Percentiles rank a stretch among this genome's conserved stretches.
Evolutionary conservation across 2,888 invertebrate genomes (phyloP).

Genomic region (Dyspetes luteomarginatus): DNA sequence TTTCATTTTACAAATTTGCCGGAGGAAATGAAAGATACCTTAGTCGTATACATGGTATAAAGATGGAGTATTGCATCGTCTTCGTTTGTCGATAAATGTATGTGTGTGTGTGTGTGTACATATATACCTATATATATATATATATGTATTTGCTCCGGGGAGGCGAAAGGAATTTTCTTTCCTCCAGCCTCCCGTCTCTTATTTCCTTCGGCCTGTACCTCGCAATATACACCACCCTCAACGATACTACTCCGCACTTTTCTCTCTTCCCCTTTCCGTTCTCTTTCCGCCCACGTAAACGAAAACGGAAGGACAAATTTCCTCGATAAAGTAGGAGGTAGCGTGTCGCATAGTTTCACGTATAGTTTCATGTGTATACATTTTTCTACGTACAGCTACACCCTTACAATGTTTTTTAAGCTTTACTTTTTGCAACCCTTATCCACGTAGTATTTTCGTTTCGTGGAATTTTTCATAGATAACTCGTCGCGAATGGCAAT

Average conservation of each 20-base stretch:
- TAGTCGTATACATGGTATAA: constrained; percentile 29
- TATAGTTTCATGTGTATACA: constrained; percentile 14
- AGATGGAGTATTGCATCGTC: constrained; percentile 36
- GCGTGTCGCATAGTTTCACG: constrained; percentile 26
- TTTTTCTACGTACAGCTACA: not conserved
- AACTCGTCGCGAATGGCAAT: constrained; percentile 23
- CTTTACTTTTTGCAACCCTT: not conserved
- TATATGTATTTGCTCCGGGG: constrained; percentile 23
- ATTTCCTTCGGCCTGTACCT: constrained; percentile 24
- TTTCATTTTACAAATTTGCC: constrained; percentile 52
- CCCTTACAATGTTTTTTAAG: constrained; percentile 12
- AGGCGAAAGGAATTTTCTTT: constrained; percentile 45
- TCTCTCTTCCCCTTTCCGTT: constrained; percentile 11
- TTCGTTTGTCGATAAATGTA: constrained; percentile 56
- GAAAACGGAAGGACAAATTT: constrained; percentile 62
- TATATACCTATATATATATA: constrained; percentile 32
- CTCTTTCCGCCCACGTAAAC: constrained; percentile 53
- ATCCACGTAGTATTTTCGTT: constrained; percentile 46
- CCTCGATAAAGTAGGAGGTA: constrained; percentile 52
- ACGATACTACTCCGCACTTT: not conserved
- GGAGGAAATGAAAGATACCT: constrained; percentile 50
- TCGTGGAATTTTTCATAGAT: constrained; percentile 43
- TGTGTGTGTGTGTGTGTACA: constrained; percentile 28
- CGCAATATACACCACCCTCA: constrained; percentile 10
- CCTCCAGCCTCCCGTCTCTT: constrained; percentile 14